Conservation (phyloP, 2,888 invertebrate genomes). For the Pollenia labialis region DNA sequence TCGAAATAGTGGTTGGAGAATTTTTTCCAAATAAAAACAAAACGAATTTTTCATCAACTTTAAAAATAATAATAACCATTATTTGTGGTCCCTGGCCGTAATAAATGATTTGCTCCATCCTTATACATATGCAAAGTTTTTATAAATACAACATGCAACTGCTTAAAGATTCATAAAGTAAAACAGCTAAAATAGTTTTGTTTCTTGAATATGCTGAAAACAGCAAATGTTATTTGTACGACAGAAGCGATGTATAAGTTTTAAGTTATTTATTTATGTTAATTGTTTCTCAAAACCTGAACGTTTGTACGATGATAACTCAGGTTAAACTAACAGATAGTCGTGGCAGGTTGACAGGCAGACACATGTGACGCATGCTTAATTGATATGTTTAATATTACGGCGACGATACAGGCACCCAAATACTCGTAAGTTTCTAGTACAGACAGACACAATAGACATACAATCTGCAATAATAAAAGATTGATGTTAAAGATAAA, state of each 20-base stretch:
- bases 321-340: slow-evolving; percentile 20
- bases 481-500: slow-evolving; percentile 38
- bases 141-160: neutral
- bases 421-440: neutral
- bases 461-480: neutral
- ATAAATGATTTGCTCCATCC: no score
- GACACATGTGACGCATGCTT: slow-evolving; percentile 63
- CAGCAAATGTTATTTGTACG: neutral
- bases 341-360: slow-evolving; percentile 25
- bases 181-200: slow-evolving; percentile 7
- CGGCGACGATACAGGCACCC: neutral
- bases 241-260: slow-evolving; percentile 8
- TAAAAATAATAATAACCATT: no score
- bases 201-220: slow-evolving; percentile 8
- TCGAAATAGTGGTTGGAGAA: no score
- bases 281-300: slow-evolving; percentile 33
- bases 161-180: slow-evolving; percentile 32
- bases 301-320: neutral
- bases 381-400: slow-evolving; percentile 20
- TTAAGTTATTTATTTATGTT: slow-evolving; percentile 11
- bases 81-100: no score
- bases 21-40: no score
- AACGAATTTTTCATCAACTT: no score
- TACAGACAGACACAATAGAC: neutral
- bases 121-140: no score